Percentiles rank a stretch among this genome's conserved stretches.
phyloP scores from a whole-genome alignment of 2,797 vertebrate genomes.

The Myiothlypis chrysogaster region DNA sequence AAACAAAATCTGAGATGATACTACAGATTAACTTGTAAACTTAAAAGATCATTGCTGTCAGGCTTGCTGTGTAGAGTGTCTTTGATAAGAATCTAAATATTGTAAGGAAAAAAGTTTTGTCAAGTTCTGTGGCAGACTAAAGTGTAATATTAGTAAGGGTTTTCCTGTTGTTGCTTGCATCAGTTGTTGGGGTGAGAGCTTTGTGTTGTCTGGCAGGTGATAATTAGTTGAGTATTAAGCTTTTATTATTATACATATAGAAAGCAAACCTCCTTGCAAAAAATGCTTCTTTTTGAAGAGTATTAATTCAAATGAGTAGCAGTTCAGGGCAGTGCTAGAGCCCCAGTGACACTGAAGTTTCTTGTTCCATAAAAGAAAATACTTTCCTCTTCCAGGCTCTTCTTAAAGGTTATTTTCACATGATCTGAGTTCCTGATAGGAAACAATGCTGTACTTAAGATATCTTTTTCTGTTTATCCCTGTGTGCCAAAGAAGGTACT shows the following conservation, averaged over 20 bases:
- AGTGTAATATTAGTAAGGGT: background rate
- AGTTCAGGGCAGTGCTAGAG: background rate
- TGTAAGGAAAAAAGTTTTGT: background rate
- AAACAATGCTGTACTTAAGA: background rate
- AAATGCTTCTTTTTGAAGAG: fast-evolving
- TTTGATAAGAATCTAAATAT: background rate
- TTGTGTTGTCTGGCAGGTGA: background rate
- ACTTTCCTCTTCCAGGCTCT: background rate
- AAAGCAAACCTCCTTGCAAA: background rate
- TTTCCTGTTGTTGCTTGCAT: background rate
- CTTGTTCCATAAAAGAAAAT: background rate
- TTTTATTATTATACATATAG: background rate
- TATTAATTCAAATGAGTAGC: background rate
- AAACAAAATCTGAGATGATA: background rate
- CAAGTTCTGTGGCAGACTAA: background rate
- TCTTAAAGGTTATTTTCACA: background rate
- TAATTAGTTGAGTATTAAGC: background rate
- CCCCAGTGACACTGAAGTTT: background rate
- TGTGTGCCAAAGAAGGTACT: background rate
- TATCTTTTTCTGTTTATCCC: background rate
- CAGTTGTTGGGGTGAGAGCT: background rate
- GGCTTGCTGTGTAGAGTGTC: background rate
- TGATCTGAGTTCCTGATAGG: background rate
- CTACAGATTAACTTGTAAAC: background rate
- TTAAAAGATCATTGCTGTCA: background rate